These are phyloP conservation scores for Papio anubis DNA, from an alignment of 2,113 vertebrate species.

Conservation along the genomic window DNA sequence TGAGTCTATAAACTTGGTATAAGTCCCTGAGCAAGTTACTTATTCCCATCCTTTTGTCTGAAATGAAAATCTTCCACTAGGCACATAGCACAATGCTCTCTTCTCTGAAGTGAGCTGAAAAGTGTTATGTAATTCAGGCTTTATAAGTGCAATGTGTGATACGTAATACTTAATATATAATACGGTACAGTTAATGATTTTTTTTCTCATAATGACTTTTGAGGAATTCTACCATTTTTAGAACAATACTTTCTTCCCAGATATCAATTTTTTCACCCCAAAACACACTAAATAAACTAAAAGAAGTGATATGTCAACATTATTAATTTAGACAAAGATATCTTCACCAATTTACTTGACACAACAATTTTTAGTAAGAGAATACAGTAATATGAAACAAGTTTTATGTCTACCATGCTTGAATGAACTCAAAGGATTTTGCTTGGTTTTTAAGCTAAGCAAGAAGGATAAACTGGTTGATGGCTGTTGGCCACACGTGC, in stretches of 20 bases:
- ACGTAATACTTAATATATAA: background rate
- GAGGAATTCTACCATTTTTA: background rate
- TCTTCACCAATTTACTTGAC: background rate
- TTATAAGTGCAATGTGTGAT: background rate
- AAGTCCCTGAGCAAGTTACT: conserved; percentile 43
- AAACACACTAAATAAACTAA: background rate
- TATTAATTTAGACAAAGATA: conserved; percentile 42
- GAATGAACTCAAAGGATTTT: background rate
- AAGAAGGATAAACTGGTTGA: background rate
- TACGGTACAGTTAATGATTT: background rate
- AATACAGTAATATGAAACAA: background rate
- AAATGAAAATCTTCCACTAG: conserved; percentile 43
- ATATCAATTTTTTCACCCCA: background rate
- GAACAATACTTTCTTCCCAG: background rate
- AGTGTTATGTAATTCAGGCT: background rate
- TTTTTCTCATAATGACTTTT: background rate
- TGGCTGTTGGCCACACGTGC: background rate
- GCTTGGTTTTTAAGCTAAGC: background rate
- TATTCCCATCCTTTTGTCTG: conserved; percentile 44
- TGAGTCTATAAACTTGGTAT: conserved; percentile 43
- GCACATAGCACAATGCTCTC: background rate
- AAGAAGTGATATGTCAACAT: conserved; percentile 17
- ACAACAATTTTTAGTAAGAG: background rate
- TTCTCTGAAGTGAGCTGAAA: conserved; percentile 18
- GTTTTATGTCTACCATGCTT: background rate